phyloP scores from a whole-genome alignment of 1,140 invertebrate genomes.

The Drosophila virilis region DNA sequence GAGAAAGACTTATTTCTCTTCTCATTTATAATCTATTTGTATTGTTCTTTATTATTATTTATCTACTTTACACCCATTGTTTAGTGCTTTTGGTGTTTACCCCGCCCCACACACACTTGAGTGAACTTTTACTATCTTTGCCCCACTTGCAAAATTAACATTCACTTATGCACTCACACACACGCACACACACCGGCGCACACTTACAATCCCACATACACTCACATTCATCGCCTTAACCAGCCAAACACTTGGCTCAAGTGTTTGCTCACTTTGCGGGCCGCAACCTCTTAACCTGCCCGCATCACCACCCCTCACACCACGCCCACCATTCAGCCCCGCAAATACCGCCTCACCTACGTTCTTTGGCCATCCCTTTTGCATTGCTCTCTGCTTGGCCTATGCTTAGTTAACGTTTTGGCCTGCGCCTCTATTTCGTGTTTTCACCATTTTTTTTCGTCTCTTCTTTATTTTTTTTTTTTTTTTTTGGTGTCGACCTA shows the following conservation, averaged over 20 bases:
- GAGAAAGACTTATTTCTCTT: not conserved
- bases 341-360: not conserved
- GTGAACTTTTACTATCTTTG: constrained; percentile 53
- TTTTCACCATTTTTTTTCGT: constrained; percentile 25
- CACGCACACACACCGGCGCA: constrained; percentile 13
- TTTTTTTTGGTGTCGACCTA: constrained; percentile 8
- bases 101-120: constrained; percentile 51
- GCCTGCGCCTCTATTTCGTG: constrained; percentile 31
- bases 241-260: constrained; percentile 73
- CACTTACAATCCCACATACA: constrained; percentile 5
- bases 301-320: not conserved
- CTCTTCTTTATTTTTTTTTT: constrained; percentile 40
- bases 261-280: constrained; percentile 79
- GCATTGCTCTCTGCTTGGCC: constrained; percentile 8
- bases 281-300: constrained; percentile 36
- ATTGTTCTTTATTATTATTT: constrained; percentile 26
- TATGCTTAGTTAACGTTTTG: constrained; percentile 57
- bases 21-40: constrained; percentile 30
- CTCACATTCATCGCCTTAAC: constrained; percentile 49
- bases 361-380: constrained; percentile 6
- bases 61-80: constrained; percentile 40
- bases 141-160: constrained; percentile 42
- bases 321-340: not conserved
- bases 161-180: constrained; percentile 10
- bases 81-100: constrained; percentile 42